Evolutionary conservation across 2,888 invertebrate genomes (phyloP), one percentile per base, ranked within the genome.

Genomic region (Ichneumoninae sp.): DNA sequence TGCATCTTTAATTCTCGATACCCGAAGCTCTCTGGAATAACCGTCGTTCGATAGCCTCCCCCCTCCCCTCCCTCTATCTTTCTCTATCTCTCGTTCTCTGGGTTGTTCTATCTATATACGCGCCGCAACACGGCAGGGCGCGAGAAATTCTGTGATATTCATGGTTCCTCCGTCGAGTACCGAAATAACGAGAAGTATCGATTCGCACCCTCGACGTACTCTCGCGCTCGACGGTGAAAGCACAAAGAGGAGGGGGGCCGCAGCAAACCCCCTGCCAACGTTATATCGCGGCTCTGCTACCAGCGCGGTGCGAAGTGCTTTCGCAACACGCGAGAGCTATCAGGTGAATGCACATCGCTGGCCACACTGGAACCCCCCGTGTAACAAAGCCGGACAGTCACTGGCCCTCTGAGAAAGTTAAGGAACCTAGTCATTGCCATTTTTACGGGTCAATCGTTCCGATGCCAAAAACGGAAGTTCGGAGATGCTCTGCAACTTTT

Each of bases 241-340:
- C 65, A n/a, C 47, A 66, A 65, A 83, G 83, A 57, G 90, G 88
- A 83, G 83, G 57, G 90, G 88, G 89, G 90, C 90, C 89, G 87
- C 89, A 88, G 89, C 82, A 82, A 83, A 83, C 78, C 85, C 16
- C 87, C 88, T 87, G 85, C 83, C 60, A 73, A 26, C 60, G 74
- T n/a, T 73, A 77, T 73, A 83, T 77, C 80, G 76, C 73, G 47
- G 19, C 81, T 47, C 69, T 47, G 63, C 47, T 50, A 70, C 19
- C 19, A 44, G 76, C 76, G 71, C 73, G 73, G 83, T 66, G 83
- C 81, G 77, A 77, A 81, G 84, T 84, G 81, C 81, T 81, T 69
- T 78, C 65, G 77, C 81, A 84, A 81, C 84, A 84, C 84, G 84
- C 81, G 81, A 84, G 73, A 78, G 81, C 33, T 68, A 77, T 84